Evolutionary conservation across 2,888 invertebrate genomes (phyloP).

Genomic region (Linnaemya vulpina): DNA sequence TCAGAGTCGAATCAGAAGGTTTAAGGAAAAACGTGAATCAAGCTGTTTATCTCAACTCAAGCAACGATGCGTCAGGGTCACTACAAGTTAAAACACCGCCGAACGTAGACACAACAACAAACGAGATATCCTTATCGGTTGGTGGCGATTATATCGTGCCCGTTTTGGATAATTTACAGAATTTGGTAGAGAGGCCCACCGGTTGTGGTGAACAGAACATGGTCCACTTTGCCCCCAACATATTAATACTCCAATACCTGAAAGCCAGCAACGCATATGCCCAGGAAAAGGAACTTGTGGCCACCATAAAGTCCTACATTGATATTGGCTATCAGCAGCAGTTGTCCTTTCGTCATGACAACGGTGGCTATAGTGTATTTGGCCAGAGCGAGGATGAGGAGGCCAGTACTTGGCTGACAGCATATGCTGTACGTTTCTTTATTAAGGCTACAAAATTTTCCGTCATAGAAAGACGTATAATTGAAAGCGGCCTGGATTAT

Average conservation of each 20-base stretch:
- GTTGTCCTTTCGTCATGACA: constrained; percentile 87
- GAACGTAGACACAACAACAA: constrained; percentile 84
- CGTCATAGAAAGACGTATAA: constrained; percentile 86
- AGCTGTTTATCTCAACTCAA: constrained; percentile 1
- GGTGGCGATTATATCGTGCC: constrained; percentile 46
- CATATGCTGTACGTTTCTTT: constrained; percentile 90
- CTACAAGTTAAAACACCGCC: constrained; percentile 85
- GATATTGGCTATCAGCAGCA: constrained; percentile 89
- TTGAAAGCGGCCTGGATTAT: constrained; percentile 88
- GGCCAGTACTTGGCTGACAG: constrained; percentile 91
- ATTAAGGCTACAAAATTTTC: constrained; percentile 87
- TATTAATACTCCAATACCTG: constrained; percentile 78
- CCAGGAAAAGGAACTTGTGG: constrained; percentile 8
- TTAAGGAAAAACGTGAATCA: constrained; percentile 83
- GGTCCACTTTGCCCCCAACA: constrained; percentile 87
- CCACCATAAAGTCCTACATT: constrained; percentile 78
- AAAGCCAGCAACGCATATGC: constrained; percentile 80
- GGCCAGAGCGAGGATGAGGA: constrained; percentile 85
- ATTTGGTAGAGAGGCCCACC: constrained; percentile 75
- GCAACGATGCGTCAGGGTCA: background rate
- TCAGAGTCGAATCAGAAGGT: constrained; percentile 89
- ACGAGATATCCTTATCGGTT: constrained; percentile 84
- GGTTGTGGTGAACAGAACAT: constrained; percentile 90
- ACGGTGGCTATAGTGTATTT: constrained; percentile 91
- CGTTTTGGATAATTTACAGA: constrained; percentile 29